A percentile compares a stretch with the other conserved stretches of the same genome.
phyloP scores from a whole-genome alignment of 2,113 vertebrate genomes.

The Vulpes lagopus region DNA sequence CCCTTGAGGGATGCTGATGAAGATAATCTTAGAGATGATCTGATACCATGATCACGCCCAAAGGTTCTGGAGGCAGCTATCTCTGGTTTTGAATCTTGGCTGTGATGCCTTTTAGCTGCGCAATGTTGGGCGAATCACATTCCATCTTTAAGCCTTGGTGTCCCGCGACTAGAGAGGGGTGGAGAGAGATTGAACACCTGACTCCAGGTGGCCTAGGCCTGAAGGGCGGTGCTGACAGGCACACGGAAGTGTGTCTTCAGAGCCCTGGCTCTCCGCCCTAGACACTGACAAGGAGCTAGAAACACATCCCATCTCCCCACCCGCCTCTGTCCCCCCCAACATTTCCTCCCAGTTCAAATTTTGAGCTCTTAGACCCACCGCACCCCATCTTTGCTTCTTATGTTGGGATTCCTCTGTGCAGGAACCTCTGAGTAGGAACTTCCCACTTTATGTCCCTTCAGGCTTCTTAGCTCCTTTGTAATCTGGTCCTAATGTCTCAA shows the following conservation, averaged over 20 bases:
- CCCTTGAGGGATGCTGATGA: background rate
- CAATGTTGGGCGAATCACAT: background rate
- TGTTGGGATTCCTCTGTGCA: background rate
- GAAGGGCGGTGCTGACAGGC: background rate
- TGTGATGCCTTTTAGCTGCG: background rate
- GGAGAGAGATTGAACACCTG: background rate
- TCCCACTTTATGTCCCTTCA: background rate
- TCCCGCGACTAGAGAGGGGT: background rate
- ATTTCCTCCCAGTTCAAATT: fast-evolving
- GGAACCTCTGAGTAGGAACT: background rate
- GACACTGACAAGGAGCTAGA: background rate
- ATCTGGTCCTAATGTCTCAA: background rate
- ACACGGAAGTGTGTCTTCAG: background rate
- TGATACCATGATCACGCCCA: background rate
- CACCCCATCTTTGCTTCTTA: background rate
- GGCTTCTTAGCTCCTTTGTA: background rate
- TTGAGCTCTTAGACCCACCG: background rate
- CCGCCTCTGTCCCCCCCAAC: background rate
- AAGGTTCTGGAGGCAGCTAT: background rate
- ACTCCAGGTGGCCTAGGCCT: background rate
- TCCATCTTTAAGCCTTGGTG: background rate
- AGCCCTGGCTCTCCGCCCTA: background rate
- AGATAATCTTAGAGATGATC: background rate
- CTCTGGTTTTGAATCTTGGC: background rate
- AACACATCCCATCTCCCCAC: fast-evolving